Evolutionary conservation across 2,113 vertebrate species (phyloP), one percentile per base, ranked within the genome.

Genomic region (Girardinichthys multiradiatus): DNA sequence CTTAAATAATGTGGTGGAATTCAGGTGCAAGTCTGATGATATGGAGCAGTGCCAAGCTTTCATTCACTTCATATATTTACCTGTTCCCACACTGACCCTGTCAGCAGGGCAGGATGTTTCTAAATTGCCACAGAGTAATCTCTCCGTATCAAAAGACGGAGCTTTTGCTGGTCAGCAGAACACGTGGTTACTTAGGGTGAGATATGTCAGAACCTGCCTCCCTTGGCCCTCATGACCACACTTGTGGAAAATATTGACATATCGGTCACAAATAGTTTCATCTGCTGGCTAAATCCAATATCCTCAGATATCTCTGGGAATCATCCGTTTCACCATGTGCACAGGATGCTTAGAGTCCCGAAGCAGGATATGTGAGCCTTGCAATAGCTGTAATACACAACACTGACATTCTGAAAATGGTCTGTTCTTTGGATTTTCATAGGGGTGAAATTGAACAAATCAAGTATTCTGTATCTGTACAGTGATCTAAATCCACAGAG

Each of bases 241-340:
- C 81, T 82, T 84, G 66, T 54, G 14, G 48, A 10, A 11, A 84
- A 86, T 87, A 91, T 83, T 86, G 86, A 90, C 87, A 90, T 76
- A 88, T 90, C 82, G 77, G 87, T 91, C 87, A 82, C 85, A 90
- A 92, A 88, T 89, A 87, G 87, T 85, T 89, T 90, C 85, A 87
- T 92, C 88, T 87, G 80, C 68, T 8, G 68, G 68, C 79, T 88
- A 87, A 91, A 93, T 92, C 87, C 89, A 92, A 93, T 92, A 90
- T 92, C 86, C 89, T 76, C 59, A 61, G 83, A 91, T 92, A 91
- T 93, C 84, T 91, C 81, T 59, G 77, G 78, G 86, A 91, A 87
- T 91, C 83, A 92, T 92, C 84, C 57, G 60, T 92, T 85, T 90
- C 80, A 51, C 74, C 54, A 3, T 83, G 89, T 85, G 85, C 80